Percentiles rank a stretch among this genome's conserved stretches.
phyloP scores from a whole-genome alignment of 2,888 invertebrate genomes.

The Sinotaia quadrata region DNA sequence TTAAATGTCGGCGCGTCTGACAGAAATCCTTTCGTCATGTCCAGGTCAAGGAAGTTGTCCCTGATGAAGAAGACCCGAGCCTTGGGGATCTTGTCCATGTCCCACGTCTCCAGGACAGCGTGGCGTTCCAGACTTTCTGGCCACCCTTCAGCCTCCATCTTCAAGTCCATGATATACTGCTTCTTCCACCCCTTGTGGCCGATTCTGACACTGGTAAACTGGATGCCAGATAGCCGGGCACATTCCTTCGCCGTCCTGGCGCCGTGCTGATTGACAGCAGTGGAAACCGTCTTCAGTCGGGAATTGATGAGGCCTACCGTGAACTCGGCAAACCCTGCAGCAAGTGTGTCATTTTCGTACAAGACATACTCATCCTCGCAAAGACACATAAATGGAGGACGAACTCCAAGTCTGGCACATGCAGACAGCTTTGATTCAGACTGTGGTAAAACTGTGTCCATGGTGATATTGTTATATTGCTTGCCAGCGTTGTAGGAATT shows the following conservation, averaged over 20 bases:
- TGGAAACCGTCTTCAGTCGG: not conserved
- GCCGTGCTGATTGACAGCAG: not conserved
- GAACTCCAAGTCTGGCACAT: constrained; percentile 10
- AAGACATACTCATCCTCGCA: constrained; percentile 17
- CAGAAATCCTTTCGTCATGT: not conserved
- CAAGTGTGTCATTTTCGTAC: constrained; percentile 25
- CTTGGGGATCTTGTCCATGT: constrained; percentile 12
- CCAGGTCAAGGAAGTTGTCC: not conserved
- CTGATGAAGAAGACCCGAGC: not conserved
- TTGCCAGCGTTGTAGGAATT: not conserved
- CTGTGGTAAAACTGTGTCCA: not conserved
- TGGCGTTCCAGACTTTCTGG: not conserved
- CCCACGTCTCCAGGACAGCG: not conserved
- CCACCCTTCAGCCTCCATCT: constrained; percentile 6
- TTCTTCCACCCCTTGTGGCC: not conserved
- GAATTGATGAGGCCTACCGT: constrained; percentile 15
- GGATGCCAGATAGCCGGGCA: constrained; percentile 5
- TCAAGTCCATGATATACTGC: constrained; percentile 19
- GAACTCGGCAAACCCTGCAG: constrained; percentile 22
- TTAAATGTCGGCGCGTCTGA: not conserved
- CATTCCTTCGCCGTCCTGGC: not conserved
- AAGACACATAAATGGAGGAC: constrained; percentile 23
- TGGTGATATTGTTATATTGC: not conserved
- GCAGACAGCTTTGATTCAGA: not conserved
- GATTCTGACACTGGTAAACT: constrained; percentile 20